Percentiles rank a stretch among this genome's conserved stretches.
These are phyloP conservation scores for Cardiocondyla obscurior DNA, from an alignment of 1,140 invertebrate genomes.

Conservation along the genomic window DNA sequence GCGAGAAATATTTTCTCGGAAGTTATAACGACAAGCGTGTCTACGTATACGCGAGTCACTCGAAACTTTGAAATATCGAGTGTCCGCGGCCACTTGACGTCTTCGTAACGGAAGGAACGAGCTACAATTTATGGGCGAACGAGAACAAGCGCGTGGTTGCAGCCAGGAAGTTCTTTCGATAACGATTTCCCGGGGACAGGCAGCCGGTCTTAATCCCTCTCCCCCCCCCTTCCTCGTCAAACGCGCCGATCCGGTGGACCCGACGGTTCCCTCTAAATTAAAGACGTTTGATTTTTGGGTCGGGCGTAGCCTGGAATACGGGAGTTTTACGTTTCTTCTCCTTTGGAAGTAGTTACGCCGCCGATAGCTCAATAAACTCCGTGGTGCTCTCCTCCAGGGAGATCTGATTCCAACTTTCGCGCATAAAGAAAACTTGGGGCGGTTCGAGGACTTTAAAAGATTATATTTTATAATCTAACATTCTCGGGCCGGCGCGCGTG, in stretches of 20 bases:
- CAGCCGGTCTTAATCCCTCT: background rate
- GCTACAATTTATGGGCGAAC: slow-evolving; percentile 26
- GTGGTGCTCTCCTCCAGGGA: slow-evolving; percentile 5
- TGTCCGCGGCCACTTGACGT: slow-evolving; percentile 37
- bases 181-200: slow-evolving; percentile 46
- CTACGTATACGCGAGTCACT: slow-evolving; percentile 13
- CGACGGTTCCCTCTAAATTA: slow-evolving; percentile 38
- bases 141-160: background rate
- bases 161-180: slow-evolving; percentile 30
- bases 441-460: slow-evolving; percentile 34
- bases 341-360: slow-evolving; percentile 42
- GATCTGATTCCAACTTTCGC: slow-evolving; percentile 49
- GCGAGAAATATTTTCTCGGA: background rate
- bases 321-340: slow-evolving; percentile 54
- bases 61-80: slow-evolving; percentile 57
- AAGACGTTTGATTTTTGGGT: slow-evolving; percentile 52
- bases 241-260: background rate
- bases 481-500: background rate
- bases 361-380: slow-evolving; percentile 57
- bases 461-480: slow-evolving; percentile 56
- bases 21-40: slow-evolving; percentile 49
- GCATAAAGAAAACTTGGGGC: slow-evolving; percentile 52
- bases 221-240: background rate
- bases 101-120: slow-evolving; percentile 40
- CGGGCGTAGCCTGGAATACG: slow-evolving; percentile 8